phyloP scores from a whole-genome alignment of 2,113 vertebrate genomes.

The Platysternon megacephalum region DNA sequence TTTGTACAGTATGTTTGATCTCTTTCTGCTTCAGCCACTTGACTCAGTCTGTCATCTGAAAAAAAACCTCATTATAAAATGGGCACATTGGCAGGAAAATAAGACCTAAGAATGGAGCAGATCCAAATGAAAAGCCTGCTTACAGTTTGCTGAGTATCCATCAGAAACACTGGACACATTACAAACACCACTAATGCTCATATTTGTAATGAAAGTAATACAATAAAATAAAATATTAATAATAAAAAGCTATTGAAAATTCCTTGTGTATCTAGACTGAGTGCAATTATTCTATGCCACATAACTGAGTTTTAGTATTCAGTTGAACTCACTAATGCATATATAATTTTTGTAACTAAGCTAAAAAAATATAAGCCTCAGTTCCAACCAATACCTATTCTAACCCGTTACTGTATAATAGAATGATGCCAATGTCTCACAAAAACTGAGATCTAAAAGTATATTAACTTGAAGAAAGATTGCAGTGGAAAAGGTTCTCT shows the following conservation, averaged over 20 bases:
- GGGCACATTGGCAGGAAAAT: constrained; percentile 70
- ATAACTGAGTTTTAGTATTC: constrained; percentile 26
- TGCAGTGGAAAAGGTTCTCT: background rate
- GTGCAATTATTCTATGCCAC: background rate
- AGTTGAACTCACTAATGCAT: background rate
- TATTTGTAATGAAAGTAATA: background rate
- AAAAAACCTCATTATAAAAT: constrained; percentile 32
- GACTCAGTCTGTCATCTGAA: constrained; percentile 54
- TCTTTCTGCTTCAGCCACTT: constrained; percentile 46
- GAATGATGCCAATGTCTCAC: background rate
- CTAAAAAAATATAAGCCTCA: background rate
- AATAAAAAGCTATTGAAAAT: background rate
- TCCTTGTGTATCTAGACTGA: background rate
- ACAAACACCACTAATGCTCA: background rate
- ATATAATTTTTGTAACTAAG: constrained; percentile 12
- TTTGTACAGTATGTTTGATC: constrained; percentile 42
- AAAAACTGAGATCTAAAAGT: background rate
- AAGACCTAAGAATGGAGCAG: constrained; percentile 49
- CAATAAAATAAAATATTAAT: background rate
- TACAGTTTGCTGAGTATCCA: constrained; percentile 36
- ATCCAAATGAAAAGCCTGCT: constrained; percentile 56
- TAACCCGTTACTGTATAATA: background rate
- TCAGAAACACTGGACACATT: constrained; percentile 27
- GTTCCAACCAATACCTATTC: background rate
- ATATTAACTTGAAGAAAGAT: background rate